These are phyloP conservation scores for Xylocampa areola DNA, from an alignment of 2,888 invertebrate species.

Conservation along the genomic window DNA sequence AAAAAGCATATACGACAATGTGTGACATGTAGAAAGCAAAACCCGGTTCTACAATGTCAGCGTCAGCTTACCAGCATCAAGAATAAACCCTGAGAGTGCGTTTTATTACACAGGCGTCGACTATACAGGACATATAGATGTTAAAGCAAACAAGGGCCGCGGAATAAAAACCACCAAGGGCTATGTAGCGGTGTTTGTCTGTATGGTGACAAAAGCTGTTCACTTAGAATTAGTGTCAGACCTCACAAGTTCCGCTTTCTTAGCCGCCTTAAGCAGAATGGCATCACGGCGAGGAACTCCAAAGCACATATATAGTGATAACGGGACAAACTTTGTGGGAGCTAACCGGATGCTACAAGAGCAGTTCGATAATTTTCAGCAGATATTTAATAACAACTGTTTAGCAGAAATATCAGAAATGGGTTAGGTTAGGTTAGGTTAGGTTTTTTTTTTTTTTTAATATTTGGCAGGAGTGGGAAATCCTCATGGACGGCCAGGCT, in stretches of 20 bases:
- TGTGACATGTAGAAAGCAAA: background rate
- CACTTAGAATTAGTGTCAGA: conserved; percentile 61
- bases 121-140: too few relatives aligned
- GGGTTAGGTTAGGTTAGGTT: too few relatives aligned
- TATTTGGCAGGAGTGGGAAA: too few relatives aligned
- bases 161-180: conserved; percentile 5
- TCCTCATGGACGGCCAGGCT: too few relatives aligned
- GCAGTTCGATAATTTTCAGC: conserved; percentile 1
- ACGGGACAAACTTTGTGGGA: conserved; percentile 55
- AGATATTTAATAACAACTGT: conserved; percentile 1
- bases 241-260: conserved; percentile 50
- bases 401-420: background rate
- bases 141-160: conserved; percentile 2
- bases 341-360: conserved; percentile 42
- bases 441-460: too few relatives aligned
- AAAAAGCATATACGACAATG: background rate
- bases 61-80: background rate
- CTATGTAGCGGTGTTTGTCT: conserved; percentile 50
- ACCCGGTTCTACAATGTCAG: background rate
- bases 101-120: conserved; percentile 1
- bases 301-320: conserved; percentile 55
- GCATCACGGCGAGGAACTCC: conserved; percentile 52
- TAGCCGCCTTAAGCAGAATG: conserved; percentile 56
- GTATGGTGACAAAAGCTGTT: conserved; percentile 54
- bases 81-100: background rate